Percentiles rank a stretch among this genome's conserved stretches.
These are phyloP conservation scores for Synanthedon tipuliformis DNA, from an alignment of 2,888 invertebrate species.

Conservation along the genomic window DNA sequence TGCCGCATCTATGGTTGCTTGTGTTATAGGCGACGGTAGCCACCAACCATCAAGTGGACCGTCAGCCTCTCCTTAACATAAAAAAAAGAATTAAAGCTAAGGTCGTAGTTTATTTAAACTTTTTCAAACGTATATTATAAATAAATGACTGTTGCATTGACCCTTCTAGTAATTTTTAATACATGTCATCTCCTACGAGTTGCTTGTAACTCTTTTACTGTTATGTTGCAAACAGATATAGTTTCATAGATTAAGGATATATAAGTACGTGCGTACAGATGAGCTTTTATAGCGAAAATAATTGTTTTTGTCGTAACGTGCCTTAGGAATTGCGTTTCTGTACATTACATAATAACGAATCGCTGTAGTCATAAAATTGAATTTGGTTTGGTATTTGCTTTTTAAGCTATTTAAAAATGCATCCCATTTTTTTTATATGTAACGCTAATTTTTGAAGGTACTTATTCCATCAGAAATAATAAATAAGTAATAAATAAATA, in stretches of 20 bases:
- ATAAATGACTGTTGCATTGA: neutral
- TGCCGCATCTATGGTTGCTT: too few relatives aligned
- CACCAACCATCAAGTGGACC: too few relatives aligned
- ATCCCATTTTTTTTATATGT: too few relatives aligned
- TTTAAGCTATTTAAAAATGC: too few relatives aligned
- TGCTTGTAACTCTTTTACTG: slow-evolving; percentile 27
- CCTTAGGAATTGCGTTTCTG: neutral
- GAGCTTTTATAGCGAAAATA: neutral
- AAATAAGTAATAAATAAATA: too few relatives aligned
- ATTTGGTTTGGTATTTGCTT: neutral
- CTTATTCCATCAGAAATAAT: too few relatives aligned
- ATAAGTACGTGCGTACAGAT: neutral
- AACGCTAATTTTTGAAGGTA: too few relatives aligned
- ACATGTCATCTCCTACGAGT: slow-evolving; percentile 10
- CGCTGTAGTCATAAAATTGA: neutral
- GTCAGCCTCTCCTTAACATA: too few relatives aligned
- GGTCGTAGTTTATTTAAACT: too few relatives aligned
- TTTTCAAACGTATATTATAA: too few relatives aligned
- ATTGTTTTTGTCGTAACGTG: neutral
- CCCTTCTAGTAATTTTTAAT: slow-evolving; percentile 14
- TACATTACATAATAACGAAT: neutral
- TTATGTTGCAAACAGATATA: slow-evolving; percentile 32
- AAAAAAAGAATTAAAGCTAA: too few relatives aligned
- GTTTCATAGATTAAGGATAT: slow-evolving; percentile 23
- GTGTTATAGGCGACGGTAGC: too few relatives aligned